Percentiles rank a stretch among this genome's conserved stretches.
phyloP scores from a whole-genome alignment of 2,113 vertebrate genomes.

The Albula glossodonta region DNA sequence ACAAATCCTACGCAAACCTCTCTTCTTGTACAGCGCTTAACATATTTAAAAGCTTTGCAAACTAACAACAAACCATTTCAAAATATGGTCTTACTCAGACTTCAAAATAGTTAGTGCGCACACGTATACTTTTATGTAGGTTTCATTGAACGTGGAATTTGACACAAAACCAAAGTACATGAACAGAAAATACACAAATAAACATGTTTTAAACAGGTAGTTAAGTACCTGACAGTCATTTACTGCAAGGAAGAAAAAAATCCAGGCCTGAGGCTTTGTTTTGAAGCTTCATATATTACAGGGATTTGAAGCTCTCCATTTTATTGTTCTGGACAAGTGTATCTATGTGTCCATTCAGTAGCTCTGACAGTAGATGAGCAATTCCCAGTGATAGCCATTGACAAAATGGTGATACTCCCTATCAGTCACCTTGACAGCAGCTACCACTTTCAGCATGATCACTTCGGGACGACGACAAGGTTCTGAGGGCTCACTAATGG shows the following conservation, averaged over 20 bases:
- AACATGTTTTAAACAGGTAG: background rate
- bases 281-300: background rate
- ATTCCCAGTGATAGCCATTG: background rate
- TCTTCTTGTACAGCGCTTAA: conserved; percentile 54
- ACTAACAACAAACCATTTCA: background rate
- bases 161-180: background rate
- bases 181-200: background rate
- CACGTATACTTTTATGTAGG: background rate
- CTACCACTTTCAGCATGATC: background rate
- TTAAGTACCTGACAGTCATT: background rate
- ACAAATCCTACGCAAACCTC: conserved; percentile 73
- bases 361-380: background rate
- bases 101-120: background rate
- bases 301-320: background rate
- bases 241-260: background rate
- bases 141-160: background rate
- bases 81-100: background rate
- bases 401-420: background rate
- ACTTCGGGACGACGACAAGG: background rate
- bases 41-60: background rate
- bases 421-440: background rate
- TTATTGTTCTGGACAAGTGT: background rate
- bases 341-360: background rate
- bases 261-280: background rate
- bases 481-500: background rate